Evolutionary conservation across 2,797 vertebrate genomes (phyloP), one percentile per base, ranked within the genome.

Genomic region (Furcifer pardalis): DNA sequence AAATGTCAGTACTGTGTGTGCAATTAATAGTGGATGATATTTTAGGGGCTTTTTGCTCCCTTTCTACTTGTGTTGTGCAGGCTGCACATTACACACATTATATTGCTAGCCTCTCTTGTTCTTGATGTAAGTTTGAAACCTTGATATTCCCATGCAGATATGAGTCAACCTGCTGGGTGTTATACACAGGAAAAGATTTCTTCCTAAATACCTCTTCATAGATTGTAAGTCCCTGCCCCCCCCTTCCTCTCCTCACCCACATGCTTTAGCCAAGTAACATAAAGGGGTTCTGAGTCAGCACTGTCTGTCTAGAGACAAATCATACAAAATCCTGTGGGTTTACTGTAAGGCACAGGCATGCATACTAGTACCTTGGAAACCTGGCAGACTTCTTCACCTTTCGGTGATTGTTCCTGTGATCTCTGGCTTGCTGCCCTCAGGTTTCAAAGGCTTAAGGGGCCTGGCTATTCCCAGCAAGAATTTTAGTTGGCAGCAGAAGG

Each of bases 211-310:
- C 7, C 0, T 65, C 87, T 91, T 90, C 86, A 77, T 0, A 2
- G 84, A 87, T 92, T 83, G 89, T 91, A 92, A 79, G 87, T 81
- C 62, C n/a, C n/a, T n/a, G n/a, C n/a, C n/a, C n/a, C n/a, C n/a
- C 42, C 60, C 49, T 19, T 27, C 81, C 85, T 49, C 62, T 86
- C 83, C 82, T 49, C 2, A 1, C 0, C 62, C 6, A 32, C 42
- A 56, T 86, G 68, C 69, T 30, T 59, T n/a, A 80, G 92, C 92
- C 92, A 91, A 94, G 84, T 92, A 92, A 89, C 90, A 88, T 77
- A 21, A 63, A 88, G 66, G 89, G 77, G 79, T 76, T 91, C 91
- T 94, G 94, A 94, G 93, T 95, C 94, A 94, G 94, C 92, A 91
- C 90, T 91, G 89, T 89, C 93, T 91, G 89, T 93, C 74, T 60